A percentile compares a stretch with the other conserved stretches of the same genome.
Conservation (phyloP, 2,888 invertebrate genomes). For the Andrena haemorrhoa region DNA sequence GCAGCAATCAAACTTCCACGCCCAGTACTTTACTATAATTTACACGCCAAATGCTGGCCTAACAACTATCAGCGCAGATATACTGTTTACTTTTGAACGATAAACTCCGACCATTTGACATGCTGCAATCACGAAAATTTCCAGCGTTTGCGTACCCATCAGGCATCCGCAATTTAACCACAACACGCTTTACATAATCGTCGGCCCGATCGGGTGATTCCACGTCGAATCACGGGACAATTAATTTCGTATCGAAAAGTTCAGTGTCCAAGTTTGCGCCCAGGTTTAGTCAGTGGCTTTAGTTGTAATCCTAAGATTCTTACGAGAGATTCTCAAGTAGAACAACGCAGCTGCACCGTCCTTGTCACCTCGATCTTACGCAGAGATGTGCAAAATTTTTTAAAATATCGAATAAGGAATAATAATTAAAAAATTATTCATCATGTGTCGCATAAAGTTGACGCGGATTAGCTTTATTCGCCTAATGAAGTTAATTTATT, state of each 20-base stretch:
- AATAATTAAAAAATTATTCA: too few relatives aligned
- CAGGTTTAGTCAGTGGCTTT: too few relatives aligned
- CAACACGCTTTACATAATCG: background rate
- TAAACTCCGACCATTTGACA: constrained; percentile 30
- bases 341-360: too few relatives aligned
- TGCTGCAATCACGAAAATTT: constrained; percentile 45
- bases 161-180: background rate
- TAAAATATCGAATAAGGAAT: too few relatives aligned
- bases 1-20: constrained; percentile 25
- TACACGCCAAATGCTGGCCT: constrained; percentile 23
- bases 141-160: background rate
- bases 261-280: too few relatives aligned
- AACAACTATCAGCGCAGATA: constrained; percentile 14
- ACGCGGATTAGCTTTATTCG: too few relatives aligned
- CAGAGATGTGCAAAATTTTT: too few relatives aligned
- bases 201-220: background rate
- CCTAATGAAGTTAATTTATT: too few relatives aligned
- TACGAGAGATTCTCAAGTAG: too few relatives aligned
- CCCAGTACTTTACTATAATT: constrained; percentile 42
- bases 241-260: background rate
- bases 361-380: too few relatives aligned
- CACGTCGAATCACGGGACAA: background rate
- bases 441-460: too few relatives aligned
- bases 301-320: too few relatives aligned
- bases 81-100: constrained; percentile 40